Evolutionary conservation across 2,888 invertebrate species (phyloP), one percentile per base, ranked within the genome.

Genomic region (Phoenoteleia sp.): DNA sequence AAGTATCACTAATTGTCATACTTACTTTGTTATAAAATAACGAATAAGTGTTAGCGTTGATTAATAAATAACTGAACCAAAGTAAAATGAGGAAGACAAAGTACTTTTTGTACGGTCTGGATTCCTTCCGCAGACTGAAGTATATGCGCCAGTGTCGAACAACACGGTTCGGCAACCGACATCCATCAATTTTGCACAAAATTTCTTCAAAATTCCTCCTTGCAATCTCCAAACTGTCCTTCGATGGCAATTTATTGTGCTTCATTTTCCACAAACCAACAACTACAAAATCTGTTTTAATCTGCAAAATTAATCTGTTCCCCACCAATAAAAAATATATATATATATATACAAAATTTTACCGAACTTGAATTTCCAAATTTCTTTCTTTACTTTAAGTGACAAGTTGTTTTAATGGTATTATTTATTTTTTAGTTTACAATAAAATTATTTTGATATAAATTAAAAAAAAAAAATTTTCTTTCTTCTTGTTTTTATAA

Each of bases 11-110:
- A 75, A 47, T 69, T 15, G 23, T n/a, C 11, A 33, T 72, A 83
- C 86, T 85, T 71, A 91, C 91, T 87, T 88, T 91, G 6, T 87
- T 81, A 39, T 86, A 47, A 1, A 87, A 79, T 11, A 56, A n/a
- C n/a, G 49, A 69, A 27, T 62, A 45, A 29, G 33, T 6, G 15
- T 66, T 47, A 19, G 19, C 13, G 33, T 52, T 72, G 23, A 29
- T 33, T 17, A 62, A 75, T 39, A 52, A 25, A 62, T 67, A 62
- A 23, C 33, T 23, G 3, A 45, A 19, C 42, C 47, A 79, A 9
- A 79, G 19, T 0, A 66, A 13, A 3, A 60, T 3, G 25, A 56
- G 15, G 11, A 47, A 23, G 17, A 36, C 17, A 9, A 80, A 25
- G 25, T 72, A 72, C 49, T 80, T 80, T 80, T 80, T 80, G n/a